Conservation (phyloP, 2,113 vertebrate genomes). For the Heterotilapia buettikoferi region DNA sequence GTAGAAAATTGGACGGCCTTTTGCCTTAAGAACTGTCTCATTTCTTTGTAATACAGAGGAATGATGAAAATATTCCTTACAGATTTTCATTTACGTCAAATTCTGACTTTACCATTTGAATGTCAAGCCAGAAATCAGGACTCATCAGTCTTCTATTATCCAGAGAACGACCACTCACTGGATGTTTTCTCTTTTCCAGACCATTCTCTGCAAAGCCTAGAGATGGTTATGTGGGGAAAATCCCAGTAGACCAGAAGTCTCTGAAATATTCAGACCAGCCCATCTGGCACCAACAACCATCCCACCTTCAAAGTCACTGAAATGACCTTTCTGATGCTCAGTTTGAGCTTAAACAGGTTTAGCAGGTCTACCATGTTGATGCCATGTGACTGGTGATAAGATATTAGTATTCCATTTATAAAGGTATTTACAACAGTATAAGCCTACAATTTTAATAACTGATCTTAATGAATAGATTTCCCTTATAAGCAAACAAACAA, state of each 20-base stretch:
- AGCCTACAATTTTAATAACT: not conserved
- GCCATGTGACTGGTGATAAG: not conserved
- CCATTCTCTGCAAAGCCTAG: not conserved
- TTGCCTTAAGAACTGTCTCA: not conserved
- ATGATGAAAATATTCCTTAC: not conserved
- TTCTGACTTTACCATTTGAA: not conserved
- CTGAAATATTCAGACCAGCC: not conserved
- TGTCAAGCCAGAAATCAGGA: not conserved
- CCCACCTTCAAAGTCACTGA: not conserved
- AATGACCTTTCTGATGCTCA: not conserved
- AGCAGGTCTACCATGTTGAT: not conserved
- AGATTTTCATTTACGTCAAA: not conserved
- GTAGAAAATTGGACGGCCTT: accelerated
- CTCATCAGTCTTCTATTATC: not conserved
- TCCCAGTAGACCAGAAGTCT: not conserved
- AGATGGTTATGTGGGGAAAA: not conserved
- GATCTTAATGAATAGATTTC: not conserved
- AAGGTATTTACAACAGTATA: not conserved
- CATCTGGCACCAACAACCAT: not conserved
- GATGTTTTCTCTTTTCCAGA: not conserved
- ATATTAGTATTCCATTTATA: not conserved
- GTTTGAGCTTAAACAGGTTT: not conserved
- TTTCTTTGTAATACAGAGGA: not conserved
- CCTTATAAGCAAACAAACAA: not conserved
- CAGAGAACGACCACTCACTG: not conserved